phyloP scores from a whole-genome alignment of 2,113 vertebrate species.

The Lanius collurio region DNA sequence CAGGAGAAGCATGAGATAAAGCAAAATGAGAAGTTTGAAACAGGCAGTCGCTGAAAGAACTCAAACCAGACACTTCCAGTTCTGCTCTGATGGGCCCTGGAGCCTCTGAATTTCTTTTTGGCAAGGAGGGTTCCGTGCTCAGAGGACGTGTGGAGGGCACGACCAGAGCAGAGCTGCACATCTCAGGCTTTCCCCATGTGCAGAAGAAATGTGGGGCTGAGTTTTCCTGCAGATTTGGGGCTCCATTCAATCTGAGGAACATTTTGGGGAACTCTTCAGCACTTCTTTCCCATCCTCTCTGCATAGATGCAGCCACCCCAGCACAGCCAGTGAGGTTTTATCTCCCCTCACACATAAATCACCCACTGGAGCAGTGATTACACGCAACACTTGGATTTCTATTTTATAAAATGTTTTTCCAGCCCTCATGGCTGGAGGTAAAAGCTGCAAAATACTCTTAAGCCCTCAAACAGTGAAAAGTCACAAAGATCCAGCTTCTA shows the following conservation, averaged over 20 bases:
- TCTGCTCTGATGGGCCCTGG: not conserved
- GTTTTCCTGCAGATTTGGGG: not conserved
- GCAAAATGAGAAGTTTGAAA: not conserved
- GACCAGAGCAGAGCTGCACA: not conserved
- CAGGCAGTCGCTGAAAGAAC: not conserved
- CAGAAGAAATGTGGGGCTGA: not conserved
- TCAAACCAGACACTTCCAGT: not conserved
- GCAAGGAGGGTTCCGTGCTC: not conserved
- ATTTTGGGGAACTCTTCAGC: not conserved
- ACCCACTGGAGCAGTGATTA: not conserved
- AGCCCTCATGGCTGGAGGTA: not conserved
- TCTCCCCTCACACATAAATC: not conserved
- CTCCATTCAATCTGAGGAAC: not conserved
- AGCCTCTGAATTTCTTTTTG: not conserved
- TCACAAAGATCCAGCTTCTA: not conserved
- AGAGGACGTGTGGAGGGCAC: not conserved
- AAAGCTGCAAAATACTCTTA: constrained; percentile 7
- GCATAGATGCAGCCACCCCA: not conserved
- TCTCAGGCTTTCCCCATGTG: not conserved
- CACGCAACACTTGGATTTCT: not conserved
- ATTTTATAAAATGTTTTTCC: not conserved
- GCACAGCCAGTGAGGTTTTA: not conserved
- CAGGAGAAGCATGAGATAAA: not conserved
- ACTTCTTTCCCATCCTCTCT: not conserved
- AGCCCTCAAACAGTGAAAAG: constrained; percentile 16